phyloP scores from a whole-genome alignment of 2,797 vertebrate genomes.

The Apogon hyalosoma region DNA sequence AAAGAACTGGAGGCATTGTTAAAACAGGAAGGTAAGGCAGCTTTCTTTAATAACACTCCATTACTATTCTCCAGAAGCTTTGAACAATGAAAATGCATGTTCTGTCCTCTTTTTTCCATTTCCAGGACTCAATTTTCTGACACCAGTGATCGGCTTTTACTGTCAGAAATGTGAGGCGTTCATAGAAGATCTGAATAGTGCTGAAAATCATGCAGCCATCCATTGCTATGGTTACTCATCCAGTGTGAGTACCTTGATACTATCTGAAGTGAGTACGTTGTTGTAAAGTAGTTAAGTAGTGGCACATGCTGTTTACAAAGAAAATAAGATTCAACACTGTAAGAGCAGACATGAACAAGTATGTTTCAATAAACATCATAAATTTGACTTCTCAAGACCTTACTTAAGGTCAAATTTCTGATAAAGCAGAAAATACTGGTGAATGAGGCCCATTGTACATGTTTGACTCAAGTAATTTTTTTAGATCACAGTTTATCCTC shows the following conservation, averaged over 20 bases:
- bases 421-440: too few relatives aligned
- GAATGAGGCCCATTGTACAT: too few relatives aligned
- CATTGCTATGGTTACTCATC: constrained; percentile 83
- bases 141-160: constrained; percentile 93
- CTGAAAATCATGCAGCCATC: constrained; percentile 87
- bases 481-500: too few relatives aligned
- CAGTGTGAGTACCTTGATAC: constrained; percentile 79
- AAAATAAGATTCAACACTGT: not conserved
- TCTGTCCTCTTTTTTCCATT: constrained; percentile 4
- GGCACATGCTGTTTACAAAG: not conserved
- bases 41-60: not conserved
- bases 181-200: constrained; percentile 90
- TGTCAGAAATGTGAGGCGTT: constrained; percentile 95
- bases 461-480: too few relatives aligned
- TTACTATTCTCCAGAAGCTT: rapidly evolving
- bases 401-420: too few relatives aligned
- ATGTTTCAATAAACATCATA: too few relatives aligned
- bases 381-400: too few relatives aligned
- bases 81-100: too few relatives aligned
- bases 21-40: constrained; percentile 88
- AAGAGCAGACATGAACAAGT: too few relatives aligned
- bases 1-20: constrained; percentile 91
- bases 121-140: constrained; percentile 90
- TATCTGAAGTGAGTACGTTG: not conserved
- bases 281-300: not conserved